Conservation (phyloP, 2,113 vertebrate species). For the Lota lota region DNA sequence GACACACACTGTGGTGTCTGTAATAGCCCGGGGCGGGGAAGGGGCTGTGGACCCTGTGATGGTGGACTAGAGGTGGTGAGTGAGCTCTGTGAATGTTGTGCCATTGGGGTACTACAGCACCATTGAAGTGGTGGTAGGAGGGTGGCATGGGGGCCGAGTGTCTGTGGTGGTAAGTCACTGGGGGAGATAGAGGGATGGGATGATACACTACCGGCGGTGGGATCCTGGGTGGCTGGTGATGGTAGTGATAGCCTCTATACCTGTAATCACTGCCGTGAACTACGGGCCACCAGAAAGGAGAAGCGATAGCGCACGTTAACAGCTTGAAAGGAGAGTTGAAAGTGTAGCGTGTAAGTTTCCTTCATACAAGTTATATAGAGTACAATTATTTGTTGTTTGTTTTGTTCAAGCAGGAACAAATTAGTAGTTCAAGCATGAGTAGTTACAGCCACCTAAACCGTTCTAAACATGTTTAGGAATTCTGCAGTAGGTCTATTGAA, state of each 20-base stretch:
- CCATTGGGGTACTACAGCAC: constrained; percentile 39
- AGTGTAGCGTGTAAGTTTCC: constrained; percentile 40
- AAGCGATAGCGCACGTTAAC: constrained; percentile 67
- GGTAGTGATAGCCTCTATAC: constrained; percentile 73
- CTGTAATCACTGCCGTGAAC: constrained; percentile 73
- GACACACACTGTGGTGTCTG: constrained; percentile 48
- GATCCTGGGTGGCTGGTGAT: constrained; percentile 59
- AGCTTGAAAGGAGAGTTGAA: constrained; percentile 35
- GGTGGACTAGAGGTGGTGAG: constrained; percentile 43
- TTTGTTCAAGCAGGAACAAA: constrained; percentile 23
- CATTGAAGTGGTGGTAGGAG: constrained; percentile 50
- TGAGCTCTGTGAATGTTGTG: constrained; percentile 48
- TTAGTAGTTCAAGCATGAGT: constrained; percentile 54
- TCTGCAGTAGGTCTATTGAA: constrained; percentile 38
- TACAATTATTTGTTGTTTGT: background rate
- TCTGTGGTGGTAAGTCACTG: constrained; percentile 61
- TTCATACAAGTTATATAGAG: constrained; percentile 3
- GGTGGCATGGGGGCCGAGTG: constrained; percentile 37
- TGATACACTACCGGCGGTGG: constrained; percentile 54
- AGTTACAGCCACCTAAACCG: constrained; percentile 20
- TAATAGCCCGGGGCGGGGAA: constrained; percentile 24
- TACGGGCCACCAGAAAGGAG: constrained; percentile 68
- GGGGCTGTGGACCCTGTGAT: constrained; percentile 29
- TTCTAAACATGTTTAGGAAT: constrained; percentile 44
- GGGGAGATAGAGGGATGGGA: constrained; percentile 51